Conservation (phyloP, 2,797 vertebrate genomes). For the Champsocephalus esox region DNA sequence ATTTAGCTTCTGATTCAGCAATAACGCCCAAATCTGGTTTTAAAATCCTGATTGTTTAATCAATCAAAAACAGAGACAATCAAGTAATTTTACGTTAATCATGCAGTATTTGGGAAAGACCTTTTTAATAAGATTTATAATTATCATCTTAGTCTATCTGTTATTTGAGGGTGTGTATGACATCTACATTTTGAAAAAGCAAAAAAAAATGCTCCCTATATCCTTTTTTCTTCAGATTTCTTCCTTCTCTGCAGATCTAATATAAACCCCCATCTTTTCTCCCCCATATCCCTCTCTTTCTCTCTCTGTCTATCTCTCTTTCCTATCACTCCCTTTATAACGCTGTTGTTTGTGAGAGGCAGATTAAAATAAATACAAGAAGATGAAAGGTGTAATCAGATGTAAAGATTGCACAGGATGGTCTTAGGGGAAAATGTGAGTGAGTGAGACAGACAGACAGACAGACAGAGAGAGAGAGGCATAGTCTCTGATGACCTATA, state of each 20-base stretch:
- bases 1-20: constrained; percentile 44
- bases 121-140: constrained; percentile 65
- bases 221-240: constrained; percentile 31
- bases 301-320: constrained; percentile 2
- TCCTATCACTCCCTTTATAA: constrained; percentile 44
- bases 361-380: constrained; percentile 84
- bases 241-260: constrained; percentile 57
- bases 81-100: constrained; percentile 60
- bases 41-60: constrained; percentile 53
- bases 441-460: constrained; percentile 24
- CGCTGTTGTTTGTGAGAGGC: constrained; percentile 70
- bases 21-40: constrained; percentile 41
- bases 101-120: constrained; percentile 51
- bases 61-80: constrained; percentile 59
- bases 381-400: constrained; percentile 84
- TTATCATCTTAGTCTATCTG: constrained; percentile 80
- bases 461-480: constrained; percentile 26
- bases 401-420: constrained; percentile 80
- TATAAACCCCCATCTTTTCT: constrained; percentile 34
- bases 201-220: constrained; percentile 31
- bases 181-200: constrained; percentile 58
- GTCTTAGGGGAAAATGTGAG: constrained; percentile 73
- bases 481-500: constrained; percentile 73
- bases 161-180: constrained; percentile 76
- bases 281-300: constrained; percentile 9